A percentile compares a stretch with the other conserved stretches of the same genome.
Evolutionary conservation across 53 echinoderm and acorn worm genomes (phyloP).

Genomic region (Zoroaster sp.): DNA sequence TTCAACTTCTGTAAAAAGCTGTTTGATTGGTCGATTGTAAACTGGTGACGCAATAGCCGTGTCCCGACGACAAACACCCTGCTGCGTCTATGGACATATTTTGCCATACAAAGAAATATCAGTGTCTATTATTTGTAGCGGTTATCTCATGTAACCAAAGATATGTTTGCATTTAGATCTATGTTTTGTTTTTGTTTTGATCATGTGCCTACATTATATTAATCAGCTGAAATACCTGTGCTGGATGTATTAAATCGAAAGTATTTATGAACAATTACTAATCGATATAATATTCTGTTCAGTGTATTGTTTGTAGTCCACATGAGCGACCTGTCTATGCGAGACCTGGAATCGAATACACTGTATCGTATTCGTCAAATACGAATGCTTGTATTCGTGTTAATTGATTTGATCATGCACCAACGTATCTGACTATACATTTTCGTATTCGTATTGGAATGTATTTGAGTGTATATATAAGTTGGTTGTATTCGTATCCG

Average conservation of each 20-base stretch:
- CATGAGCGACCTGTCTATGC: background rate
- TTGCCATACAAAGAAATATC: background rate
- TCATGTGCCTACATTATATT: constrained; percentile 27
- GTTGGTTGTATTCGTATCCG: no score
- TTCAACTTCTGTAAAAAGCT: background rate
- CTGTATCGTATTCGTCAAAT: no score
- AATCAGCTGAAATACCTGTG: constrained; percentile 54
- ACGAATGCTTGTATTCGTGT: no score
- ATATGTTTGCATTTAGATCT: background rate
- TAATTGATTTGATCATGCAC: no score
- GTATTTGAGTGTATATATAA: no score
- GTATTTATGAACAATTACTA: constrained; percentile 17
- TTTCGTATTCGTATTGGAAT: no score
- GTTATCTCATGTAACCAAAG: background rate
- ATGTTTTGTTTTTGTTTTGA: constrained; percentile 1
- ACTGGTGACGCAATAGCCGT: no score
- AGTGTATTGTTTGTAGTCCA: background rate
- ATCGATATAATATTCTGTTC: background rate
- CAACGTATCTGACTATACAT: no score
- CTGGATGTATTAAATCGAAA: constrained; percentile 46
- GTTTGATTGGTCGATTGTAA: background rate
- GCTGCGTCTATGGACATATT: background rate
- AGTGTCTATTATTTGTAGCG: background rate
- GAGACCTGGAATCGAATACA: no score
- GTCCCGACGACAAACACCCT: background rate